Conservation (phyloP, 2,797 vertebrate genomes). For the Chaetophractus vellerosus region DNA sequence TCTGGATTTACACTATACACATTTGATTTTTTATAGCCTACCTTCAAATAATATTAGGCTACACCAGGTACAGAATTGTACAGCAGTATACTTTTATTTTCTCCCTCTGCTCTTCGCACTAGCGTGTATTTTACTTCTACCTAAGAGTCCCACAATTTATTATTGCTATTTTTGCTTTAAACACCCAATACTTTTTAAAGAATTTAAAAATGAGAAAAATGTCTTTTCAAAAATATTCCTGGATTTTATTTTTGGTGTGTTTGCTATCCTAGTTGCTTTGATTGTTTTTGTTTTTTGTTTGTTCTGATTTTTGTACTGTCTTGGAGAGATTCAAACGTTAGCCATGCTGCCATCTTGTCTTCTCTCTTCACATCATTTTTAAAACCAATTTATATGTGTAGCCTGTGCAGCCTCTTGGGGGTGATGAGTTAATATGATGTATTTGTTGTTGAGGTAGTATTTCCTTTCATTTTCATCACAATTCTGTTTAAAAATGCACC, state of each 20-base stretch:
- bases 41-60: background rate
- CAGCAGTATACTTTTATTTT: background rate
- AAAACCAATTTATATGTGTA: background rate
- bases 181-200: background rate
- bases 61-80: background rate
- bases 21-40: background rate
- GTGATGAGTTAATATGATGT: background rate
- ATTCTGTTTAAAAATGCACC: conserved; percentile 54
- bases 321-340: background rate
- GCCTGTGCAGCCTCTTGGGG: background rate
- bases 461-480: conserved; percentile 29
- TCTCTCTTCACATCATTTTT: conserved; percentile 1
- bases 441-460: conserved; percentile 25
- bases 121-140: background rate
- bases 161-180: background rate
- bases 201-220: conserved; percentile 25
- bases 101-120: background rate
- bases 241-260: background rate
- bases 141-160: background rate
- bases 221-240: background rate
- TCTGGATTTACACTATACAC: background rate
- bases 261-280: background rate
- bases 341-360: background rate
- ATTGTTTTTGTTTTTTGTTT: background rate
- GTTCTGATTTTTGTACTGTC: background rate